Conservation (phyloP, 2,113 vertebrate species). For the Malurus melanocephalus region DNA sequence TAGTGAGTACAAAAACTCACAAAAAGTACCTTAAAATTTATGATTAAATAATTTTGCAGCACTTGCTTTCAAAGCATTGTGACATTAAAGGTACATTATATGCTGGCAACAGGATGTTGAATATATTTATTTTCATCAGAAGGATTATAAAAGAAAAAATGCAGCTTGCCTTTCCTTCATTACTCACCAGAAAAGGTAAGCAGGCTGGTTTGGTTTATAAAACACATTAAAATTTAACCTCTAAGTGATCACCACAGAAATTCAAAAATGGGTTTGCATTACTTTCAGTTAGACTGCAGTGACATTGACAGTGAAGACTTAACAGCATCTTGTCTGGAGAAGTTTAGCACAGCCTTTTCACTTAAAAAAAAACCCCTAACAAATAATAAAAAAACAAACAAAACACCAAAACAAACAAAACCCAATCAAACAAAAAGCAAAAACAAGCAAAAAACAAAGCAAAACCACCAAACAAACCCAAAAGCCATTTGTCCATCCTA, state of each 20-base stretch:
- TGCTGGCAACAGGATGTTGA: neutral
- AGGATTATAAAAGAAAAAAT: neutral
- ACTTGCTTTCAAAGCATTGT: neutral
- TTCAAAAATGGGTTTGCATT: neutral
- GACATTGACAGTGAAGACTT: neutral
- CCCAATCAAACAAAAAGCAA: neutral
- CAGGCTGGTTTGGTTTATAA: neutral
- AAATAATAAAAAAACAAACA: too few relatives aligned
- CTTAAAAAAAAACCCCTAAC: neutral
- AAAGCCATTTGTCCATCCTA: neutral
- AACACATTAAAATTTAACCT: neutral
- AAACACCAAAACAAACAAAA: neutral
- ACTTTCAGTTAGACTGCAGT: neutral
- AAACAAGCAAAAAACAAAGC: too few relatives aligned
- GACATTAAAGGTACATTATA: neutral
- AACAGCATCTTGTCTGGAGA: neutral
- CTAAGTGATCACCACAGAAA: too few relatives aligned
- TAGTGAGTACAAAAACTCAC: neutral
- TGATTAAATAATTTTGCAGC: neutral
- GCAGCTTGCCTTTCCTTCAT: neutral
- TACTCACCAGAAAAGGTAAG: neutral
- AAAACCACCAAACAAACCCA: neutral
- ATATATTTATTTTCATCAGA: neutral
- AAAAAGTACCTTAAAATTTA: neutral
- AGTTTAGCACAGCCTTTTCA: neutral